Conservation (phyloP, 2,113 vertebrate genomes). For the Vulpes lagopus region DNA sequence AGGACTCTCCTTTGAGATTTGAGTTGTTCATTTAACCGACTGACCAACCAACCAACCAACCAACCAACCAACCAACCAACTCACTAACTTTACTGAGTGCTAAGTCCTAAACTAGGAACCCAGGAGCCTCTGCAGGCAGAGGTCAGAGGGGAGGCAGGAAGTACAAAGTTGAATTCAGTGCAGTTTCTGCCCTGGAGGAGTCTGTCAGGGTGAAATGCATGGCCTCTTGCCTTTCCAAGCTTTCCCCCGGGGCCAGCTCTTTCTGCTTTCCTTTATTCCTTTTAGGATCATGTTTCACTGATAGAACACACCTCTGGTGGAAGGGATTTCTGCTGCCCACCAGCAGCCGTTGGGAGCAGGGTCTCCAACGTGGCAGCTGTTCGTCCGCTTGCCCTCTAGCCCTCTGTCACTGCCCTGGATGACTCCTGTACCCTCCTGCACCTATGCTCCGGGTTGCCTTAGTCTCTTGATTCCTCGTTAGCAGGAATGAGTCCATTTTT, state of each 20-base stretch:
- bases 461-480: neutral
- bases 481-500: conserved; percentile 61
- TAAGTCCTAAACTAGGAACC: neutral
- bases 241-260: neutral
- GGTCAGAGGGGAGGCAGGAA: neutral
- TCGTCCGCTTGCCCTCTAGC: too few relatives aligned
- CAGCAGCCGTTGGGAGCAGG: fast-evolving
- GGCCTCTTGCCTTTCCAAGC: neutral
- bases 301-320: neutral
- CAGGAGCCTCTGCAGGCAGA: neutral
- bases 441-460: neutral
- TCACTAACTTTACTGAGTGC: neutral
- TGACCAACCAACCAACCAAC: neutral
- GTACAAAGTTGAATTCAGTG: neutral
- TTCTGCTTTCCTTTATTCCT: neutral
- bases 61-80: neutral
- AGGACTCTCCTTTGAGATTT: neutral
- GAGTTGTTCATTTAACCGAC: neutral
- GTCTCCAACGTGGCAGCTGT: neutral
- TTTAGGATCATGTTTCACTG: neutral
- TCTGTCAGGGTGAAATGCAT: too few relatives aligned
- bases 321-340: neutral
- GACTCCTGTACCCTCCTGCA: neutral
- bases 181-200: neutral
- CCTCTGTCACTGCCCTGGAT: too few relatives aligned